Percentiles rank a stretch among this genome's conserved stretches.
Evolutionary conservation across 1,140 invertebrate genomes (phyloP).

Genomic region (Zaprionus nigranus): DNA sequence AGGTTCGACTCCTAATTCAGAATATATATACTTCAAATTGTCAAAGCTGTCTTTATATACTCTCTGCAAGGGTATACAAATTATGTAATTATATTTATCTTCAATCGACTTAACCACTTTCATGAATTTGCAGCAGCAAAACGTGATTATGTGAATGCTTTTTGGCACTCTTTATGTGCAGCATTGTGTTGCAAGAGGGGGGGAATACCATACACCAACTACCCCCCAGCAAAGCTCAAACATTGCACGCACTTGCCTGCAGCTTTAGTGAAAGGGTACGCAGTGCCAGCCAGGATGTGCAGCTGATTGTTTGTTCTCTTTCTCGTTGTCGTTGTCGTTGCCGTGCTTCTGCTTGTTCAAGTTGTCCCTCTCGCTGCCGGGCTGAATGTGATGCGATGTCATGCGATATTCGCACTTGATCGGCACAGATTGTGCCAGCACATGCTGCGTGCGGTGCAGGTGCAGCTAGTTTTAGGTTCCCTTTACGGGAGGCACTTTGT

Average conservation of each 20-base stretch:
- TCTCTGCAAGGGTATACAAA: no score
- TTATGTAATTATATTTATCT: no score
- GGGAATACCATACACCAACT: not conserved
- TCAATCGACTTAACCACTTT: not conserved
- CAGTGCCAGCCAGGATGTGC: not conserved
- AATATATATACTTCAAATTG: no score
- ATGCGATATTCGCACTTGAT: slow-evolving; percentile 20
- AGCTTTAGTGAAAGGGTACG: not conserved
- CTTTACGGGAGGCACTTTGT: no score
- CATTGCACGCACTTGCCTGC: slow-evolving; percentile 9
- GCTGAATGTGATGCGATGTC: slow-evolving; percentile 2
- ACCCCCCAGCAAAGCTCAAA: not conserved
- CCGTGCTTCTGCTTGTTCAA: not conserved
- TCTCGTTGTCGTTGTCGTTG: not conserved
- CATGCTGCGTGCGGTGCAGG: not conserved
- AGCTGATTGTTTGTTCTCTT: slow-evolving; percentile 14
- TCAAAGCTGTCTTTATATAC: no score
- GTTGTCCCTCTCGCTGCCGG: not conserved
- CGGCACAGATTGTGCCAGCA: slow-evolving; percentile 8
- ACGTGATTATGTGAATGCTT: not conserved
- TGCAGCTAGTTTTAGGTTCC: not conserved
- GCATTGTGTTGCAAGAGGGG: not conserved
- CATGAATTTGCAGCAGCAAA: not conserved
- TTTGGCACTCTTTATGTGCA: not conserved
- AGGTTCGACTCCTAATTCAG: no score